Base-by-base conservation (phyloP, 2,113 vertebrate genomes). In the Oenanthe melanoleuca region DNA sequence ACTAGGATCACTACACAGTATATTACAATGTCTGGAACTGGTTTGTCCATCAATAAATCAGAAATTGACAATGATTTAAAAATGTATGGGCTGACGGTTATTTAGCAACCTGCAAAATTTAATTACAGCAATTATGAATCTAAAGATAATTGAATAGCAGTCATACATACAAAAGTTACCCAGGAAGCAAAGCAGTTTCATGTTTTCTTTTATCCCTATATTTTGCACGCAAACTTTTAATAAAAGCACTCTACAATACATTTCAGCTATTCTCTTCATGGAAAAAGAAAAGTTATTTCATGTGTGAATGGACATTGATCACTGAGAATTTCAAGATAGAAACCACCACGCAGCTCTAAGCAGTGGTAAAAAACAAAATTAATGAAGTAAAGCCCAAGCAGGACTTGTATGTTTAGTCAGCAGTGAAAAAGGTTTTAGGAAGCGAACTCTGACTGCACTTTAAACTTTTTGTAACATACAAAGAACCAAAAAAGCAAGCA, bases 301-400 rank as follows among this genome's bases (percentile, higher is more conserved):
- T 57, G 19, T 59, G 29, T 53, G 55, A 89, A 55, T 3, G 24
- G 18, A 38, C 20, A 61, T 17, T 33, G 20, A 40, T 71, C 21
- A n/a, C 26, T 28, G 42, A 92, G 49, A 60, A 67, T 67, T 47
- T 75, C 19, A 50, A 63, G 57, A 63, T 0, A 34, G 71, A 72
- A 57, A 55, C 12, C 11, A 50, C 18, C 31, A 82, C 14, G 47
- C 19, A 83, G 12, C 6, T 82, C n/a, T 61, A 64, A 53, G 31
- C 31, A 72, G 14, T 22, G 34, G 66, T 37, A 69, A 92, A 95
- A 94, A 59, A 57, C 94, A 89, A 95, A 94, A 59, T 34, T 93
- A 89, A 69, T 56, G 34, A 79, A 86, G 40, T 66, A 6, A 87
- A 82, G 69, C 67, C 60, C 85, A 95, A 86, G 28, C 53, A 74